Base-by-base conservation (phyloP, 2,113 vertebrate genomes). In the Spheniscus mendiculus region DNA sequence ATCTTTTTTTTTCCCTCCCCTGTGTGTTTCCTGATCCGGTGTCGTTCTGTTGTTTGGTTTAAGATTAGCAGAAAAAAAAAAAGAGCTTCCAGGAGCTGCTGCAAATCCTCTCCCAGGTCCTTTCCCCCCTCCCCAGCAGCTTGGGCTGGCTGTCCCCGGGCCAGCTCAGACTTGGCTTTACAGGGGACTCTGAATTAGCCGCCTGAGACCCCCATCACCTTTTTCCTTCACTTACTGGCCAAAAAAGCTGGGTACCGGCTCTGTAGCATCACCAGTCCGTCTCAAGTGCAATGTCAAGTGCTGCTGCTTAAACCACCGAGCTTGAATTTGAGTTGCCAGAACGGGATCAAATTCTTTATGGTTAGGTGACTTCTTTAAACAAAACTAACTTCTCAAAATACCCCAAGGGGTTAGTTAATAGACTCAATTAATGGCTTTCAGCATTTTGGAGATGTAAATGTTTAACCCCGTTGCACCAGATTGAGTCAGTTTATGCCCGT, bases 401-500 rank as follows among this genome's bases (percentile, higher is more conserved):
- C 26, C 62, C 36, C 11, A 2, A 6, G 44, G 67, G 10, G 3
- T 38, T 53, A 6, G 5, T 76, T 63, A 42, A 49, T 36, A n/a
- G n/a, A 17, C 62, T 21, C 45, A 30, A 3, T 50, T 42, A 50
- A 52, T 23, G 45, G 45, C 36, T 23, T 13, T 17, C 4, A 4
- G 50, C 26, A 6, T 20, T 89, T 27, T 38, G 69, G 63, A 62
- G 87, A 23, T 27, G 83, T 58, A n/a, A 84, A n/a, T 94, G 9
- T 56, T 93, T 47, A 84, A 88, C 59, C 50, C 34, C 1, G 1
- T 66, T 34, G 40, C 15, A 17, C 22, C 78, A 15, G 36, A 6
- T 9, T 3, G 32, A 40, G 38, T 44, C 9, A 4, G 19, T 58
- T 59, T 4, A 2, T 5, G n/a, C 50, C 56, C 4, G 0, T 19